These are phyloP conservation scores for Agapostemon virescens DNA, from an alignment of 2,888 invertebrate species.

Conservation along the genomic window DNA sequence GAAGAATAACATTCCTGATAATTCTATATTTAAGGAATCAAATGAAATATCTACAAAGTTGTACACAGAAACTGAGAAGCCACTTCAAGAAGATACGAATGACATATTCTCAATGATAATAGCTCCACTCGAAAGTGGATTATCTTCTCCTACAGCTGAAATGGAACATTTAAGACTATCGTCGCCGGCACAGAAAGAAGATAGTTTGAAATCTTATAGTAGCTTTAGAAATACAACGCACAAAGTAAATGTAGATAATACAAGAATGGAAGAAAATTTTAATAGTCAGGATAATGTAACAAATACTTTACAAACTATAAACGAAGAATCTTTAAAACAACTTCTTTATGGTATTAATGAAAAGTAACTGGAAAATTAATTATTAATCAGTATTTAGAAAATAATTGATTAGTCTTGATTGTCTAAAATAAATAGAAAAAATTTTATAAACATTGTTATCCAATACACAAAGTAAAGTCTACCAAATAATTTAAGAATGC, in stretches of 20 bases:
- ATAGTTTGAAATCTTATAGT: conserved; percentile 37
- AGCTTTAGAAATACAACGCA: conserved; percentile 38
- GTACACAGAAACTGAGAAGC: conserved; percentile 41
- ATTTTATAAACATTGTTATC: conserved; percentile 7
- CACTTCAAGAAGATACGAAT: conserved; percentile 54
- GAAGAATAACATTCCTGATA: conserved; percentile 59
- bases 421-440: conserved; percentile 31
- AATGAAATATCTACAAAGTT: conserved; percentile 33
- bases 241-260: conserved; percentile 57
- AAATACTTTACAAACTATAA: conserved; percentile 79
- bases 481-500: background rate
- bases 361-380: conserved; percentile 55
- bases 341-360: conserved; percentile 78
- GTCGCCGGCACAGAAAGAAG: conserved; percentile 50
- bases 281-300: conserved; percentile 56
- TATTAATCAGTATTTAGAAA: background rate
- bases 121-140: conserved; percentile 80
- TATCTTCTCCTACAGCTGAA: conserved; percentile 85
- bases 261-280: conserved; percentile 63
- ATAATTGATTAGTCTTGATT: conserved; percentile 14
- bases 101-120: conserved; percentile 81
- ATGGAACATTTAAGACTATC: conserved; percentile 85
- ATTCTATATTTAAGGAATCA: conserved; percentile 35
- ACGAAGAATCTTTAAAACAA: conserved; percentile 81
- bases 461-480: background rate